phyloP scores from a whole-genome alignment of 2,888 invertebrate species.

The Andrena trimmerana region DNA sequence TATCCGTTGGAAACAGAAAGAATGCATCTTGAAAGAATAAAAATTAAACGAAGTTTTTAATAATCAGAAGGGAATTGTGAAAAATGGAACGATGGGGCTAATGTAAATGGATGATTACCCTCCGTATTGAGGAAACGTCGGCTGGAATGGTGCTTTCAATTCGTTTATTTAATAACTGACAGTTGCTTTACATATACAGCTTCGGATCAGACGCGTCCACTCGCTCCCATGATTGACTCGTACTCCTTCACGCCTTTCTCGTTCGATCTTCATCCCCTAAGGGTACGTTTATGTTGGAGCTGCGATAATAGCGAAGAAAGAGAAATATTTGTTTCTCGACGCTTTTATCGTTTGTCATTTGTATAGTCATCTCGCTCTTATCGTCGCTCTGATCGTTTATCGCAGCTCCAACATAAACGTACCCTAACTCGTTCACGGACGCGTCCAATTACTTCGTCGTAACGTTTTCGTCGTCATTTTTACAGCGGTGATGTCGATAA shows the following conservation, averaged over 20 bases:
- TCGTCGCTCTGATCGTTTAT: no score
- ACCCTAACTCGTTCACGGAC: conserved; percentile 17
- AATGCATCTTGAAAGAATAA: neutral
- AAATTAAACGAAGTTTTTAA: neutral
- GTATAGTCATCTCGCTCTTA: no score
- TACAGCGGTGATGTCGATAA: conserved; percentile 65
- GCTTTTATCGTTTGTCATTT: no score
- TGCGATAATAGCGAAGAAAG: no score
- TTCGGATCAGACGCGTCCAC: conserved; percentile 59
- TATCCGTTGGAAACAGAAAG: neutral
- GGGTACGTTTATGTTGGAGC: no score
- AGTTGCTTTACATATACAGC: conserved; percentile 76
- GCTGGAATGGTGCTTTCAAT: conserved; percentile 56
- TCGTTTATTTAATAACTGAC: conserved; percentile 75
- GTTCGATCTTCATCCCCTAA: neutral
- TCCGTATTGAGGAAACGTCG: conserved; percentile 4
- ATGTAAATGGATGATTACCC: neutral
- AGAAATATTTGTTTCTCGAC: no score
- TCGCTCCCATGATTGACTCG: conserved; percentile 10
- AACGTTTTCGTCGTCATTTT: conserved; percentile 35
- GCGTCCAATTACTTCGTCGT: conserved; percentile 41
- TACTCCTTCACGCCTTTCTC: neutral
- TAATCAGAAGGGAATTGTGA: neutral
- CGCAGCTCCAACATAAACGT: no score
- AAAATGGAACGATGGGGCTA: neutral